Evolutionary conservation across 2,888 invertebrate species (phyloP), one percentile per base, ranked within the genome.

Genomic region (Gastrophysa polygoni): DNA sequence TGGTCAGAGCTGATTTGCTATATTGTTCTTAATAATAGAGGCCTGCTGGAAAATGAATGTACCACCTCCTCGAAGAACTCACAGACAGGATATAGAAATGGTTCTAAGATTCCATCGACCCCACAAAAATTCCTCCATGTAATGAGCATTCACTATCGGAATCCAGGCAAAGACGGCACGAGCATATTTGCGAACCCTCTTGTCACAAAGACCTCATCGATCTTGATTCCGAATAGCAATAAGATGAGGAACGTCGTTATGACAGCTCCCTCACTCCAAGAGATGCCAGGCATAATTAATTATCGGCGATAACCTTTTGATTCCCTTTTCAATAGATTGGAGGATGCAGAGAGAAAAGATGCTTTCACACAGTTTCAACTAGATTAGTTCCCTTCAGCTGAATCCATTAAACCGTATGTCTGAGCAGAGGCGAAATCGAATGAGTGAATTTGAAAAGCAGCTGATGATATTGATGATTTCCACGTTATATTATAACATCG

Each of bases 211-310:
- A 38, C 1, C 14, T 6, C 38, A 38, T 38, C 38, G n/a, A 38
- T 38, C 38, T 38, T 38, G 14, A 38, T 38, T 14, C 14, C n/a
- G 14, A 38, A 14, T 3, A 14, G 38, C 3, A n/a, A 38, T 38
- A 14, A 4, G 14, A 38, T 38, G n/a, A 10, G 38, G 2, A 38
- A 38, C 14, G 38, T 38, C 38, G n/a, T 38, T 38, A 14, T 38
- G 14, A 14, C 11, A 38, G 14, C 38, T 14, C 14, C 11, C 38
- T 24, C 32, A 21, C 21, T 32, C 57, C 28, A 16, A 57, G 47
- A 56, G 32, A 29, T 47, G 32, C 48, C 16, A 5, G 14, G 21
- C 20, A 32, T 57, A 48, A 57, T 57, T 38, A 57, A 57, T 57
- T 21, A 32, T 48, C 48, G 11, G 7, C 34, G 38, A 48, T 48